Conservation (phyloP, 1,140 invertebrate species). For the Andrena cerasifolii region DNA sequence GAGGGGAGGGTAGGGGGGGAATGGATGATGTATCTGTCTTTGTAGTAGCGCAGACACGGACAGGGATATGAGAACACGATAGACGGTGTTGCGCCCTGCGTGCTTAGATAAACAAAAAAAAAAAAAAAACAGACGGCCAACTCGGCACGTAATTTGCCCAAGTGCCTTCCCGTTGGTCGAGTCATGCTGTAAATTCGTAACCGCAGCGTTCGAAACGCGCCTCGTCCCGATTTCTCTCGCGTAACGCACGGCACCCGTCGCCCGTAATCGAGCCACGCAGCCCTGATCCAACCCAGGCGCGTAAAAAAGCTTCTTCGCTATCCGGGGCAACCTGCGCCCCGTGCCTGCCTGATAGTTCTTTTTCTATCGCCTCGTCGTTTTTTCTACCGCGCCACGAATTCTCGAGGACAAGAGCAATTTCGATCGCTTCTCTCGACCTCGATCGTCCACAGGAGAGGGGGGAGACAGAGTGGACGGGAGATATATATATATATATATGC, state of each 20-base stretch:
- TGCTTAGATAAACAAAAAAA: constrained; percentile 48
- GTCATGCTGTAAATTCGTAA: constrained; percentile 75
- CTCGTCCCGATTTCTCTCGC: constrained; percentile 67
- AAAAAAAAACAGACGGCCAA: constrained; percentile 74
- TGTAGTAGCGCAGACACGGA: constrained; percentile 54
- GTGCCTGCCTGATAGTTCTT: constrained; percentile 48
- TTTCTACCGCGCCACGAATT: constrained; percentile 33
- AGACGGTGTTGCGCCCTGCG: constrained; percentile 71
- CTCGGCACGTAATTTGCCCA: constrained; percentile 81
- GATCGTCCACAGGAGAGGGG: too few species aligned
- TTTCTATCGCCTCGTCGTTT: constrained; percentile 53
- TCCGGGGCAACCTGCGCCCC: constrained; percentile 33
- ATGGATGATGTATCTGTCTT: too few species aligned
- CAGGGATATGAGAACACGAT: constrained; percentile 45
- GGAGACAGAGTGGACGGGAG: background rate
- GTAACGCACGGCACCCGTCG: constrained; percentile 26
- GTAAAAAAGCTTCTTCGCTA: constrained; percentile 47
- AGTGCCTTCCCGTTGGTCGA: constrained; percentile 82
- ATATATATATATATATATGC: too few species aligned
- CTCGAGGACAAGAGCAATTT: constrained; percentile 32
- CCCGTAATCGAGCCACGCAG: constrained; percentile 4
- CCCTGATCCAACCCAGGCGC: constrained; percentile 24
- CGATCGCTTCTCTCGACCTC: too few species aligned
- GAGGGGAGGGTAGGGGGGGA: too few species aligned
- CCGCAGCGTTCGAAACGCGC: constrained; percentile 61